Percentiles rank a stretch among this genome's conserved stretches.
These are phyloP conservation scores for Pelvicachromis taeniatus DNA, from an alignment of 2,113 vertebrate species.

Conservation along the genomic window DNA sequence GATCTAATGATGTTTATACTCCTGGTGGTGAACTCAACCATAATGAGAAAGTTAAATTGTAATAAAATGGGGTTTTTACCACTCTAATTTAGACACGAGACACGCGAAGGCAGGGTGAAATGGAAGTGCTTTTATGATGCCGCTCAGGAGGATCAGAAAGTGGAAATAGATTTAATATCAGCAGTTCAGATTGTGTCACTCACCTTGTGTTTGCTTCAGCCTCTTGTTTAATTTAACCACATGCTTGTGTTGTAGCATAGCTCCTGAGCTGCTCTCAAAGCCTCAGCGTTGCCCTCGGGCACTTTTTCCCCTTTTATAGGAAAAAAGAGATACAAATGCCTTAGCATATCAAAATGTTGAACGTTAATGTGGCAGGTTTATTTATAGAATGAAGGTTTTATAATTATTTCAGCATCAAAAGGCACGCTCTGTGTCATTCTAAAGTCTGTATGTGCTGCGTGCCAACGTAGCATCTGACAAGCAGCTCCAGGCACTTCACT, in stretches of 20 bases:
- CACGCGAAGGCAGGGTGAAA: conserved; percentile 1
- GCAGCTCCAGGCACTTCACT: conserved; percentile 2
- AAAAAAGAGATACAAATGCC: conserved; percentile 19
- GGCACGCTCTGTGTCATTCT: conserved; percentile 7
- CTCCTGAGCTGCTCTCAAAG: conserved; percentile 46
- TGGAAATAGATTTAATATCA: conserved; percentile 28
- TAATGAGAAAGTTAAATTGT: conserved; percentile 36
- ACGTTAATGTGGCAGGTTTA: conserved; percentile 32
- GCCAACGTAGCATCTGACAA: conserved; percentile 23
- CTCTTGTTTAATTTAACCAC: conserved; percentile 55
- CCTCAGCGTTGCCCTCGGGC: conserved; percentile 40
- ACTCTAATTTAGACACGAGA: conserved; percentile 4
- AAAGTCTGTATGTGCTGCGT: background rate
- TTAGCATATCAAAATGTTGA: conserved; percentile 32
- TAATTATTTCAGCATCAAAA: conserved; percentile 57
- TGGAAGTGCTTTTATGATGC: background rate
- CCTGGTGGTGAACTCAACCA: background rate
- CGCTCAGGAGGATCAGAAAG: conserved; percentile 15
- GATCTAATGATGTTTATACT: conserved; percentile 38
- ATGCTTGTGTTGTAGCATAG: conserved; percentile 24
- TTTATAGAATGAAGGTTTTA: conserved; percentile 36
- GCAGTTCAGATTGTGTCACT: conserved; percentile 14
- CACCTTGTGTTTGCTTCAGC: conserved; percentile 54
- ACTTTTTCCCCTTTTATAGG: conserved; percentile 19
- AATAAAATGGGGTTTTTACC: conserved; percentile 35